Evolutionary conservation across 2,888 invertebrate genomes (phyloP).

Genomic region (Allygus modestus): DNA sequence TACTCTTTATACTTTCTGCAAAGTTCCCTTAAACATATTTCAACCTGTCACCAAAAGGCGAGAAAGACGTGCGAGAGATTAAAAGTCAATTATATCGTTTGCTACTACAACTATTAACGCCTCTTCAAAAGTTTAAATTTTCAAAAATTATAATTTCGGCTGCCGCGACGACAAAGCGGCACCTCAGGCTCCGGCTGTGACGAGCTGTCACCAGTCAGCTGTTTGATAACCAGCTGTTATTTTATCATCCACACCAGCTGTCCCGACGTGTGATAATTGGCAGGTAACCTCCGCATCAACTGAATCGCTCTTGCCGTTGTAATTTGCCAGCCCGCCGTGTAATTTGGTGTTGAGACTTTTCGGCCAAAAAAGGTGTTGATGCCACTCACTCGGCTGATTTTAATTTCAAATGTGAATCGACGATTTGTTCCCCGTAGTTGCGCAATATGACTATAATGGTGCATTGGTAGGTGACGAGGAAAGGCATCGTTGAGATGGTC

Average conservation of each 20-base stretch:
- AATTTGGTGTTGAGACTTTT: conserved; percentile 13
- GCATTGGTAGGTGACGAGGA: no score
- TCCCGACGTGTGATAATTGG: conserved; percentile 34
- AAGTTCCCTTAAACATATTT: no score
- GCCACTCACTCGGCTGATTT: conserved; percentile 18
- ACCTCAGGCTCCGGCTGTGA: not conserved
- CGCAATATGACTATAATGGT: no score
- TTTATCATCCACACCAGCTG: conserved; percentile 6
- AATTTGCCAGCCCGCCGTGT: conserved; percentile 32
- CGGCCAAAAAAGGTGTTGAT: conserved; percentile 30
- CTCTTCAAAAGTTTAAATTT: not conserved
- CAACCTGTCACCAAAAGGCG: no score
- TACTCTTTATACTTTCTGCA: no score
- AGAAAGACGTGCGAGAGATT: no score
- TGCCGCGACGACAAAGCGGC: not conserved
- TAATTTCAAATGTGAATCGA: conserved; percentile 7
- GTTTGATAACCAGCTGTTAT: conserved; percentile 31
- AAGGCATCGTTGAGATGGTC: no score
- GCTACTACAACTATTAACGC: not conserved
- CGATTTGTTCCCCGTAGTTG: not conserved
- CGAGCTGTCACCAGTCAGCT: not conserved
- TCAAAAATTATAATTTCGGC: not conserved
- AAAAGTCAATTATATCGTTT: no score
- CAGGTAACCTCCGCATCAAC: conserved; percentile 25
- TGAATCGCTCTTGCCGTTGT: not conserved